A percentile compares a stretch with the other conserved stretches of the same genome.
These are phyloP conservation scores for Melieria picta DNA, from an alignment of 2,888 invertebrate species.

Conservation along the genomic window DNA sequence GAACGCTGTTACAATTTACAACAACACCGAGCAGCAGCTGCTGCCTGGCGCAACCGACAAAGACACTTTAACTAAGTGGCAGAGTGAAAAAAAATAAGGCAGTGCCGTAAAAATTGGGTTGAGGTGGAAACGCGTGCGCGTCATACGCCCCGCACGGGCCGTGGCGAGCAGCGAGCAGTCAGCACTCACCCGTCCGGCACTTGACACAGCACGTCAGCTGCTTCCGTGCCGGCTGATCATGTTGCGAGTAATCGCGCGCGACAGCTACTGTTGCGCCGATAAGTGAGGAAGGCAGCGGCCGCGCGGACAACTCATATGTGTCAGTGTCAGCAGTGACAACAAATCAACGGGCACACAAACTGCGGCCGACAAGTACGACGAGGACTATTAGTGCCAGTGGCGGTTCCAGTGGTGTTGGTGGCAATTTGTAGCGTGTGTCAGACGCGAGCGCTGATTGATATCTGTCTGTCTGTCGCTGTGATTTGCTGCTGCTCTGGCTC, in stretches of 20 bases:
- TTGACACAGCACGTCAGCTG: conserved; percentile 5
- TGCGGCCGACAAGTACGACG: not conserved
- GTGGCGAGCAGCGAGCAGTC: conserved; percentile 11
- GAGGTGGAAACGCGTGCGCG: conserved; percentile 5
- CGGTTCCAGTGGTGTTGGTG: not conserved
- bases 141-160: conserved; percentile 10
- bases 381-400: not conserved
- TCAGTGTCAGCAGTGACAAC: conserved; percentile 17
- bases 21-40: not conserved
- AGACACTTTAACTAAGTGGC: not conserved
- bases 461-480: not conserved
- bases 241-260: conserved; percentile 1
- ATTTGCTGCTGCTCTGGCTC: too few relatives aligned
- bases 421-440: conserved; percentile 41
- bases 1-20: too few relatives aligned
- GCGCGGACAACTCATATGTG: not conserved
- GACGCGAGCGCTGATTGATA: conserved; percentile 37
- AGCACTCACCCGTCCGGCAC: not conserved
- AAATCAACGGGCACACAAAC: not conserved
- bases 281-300: not conserved
- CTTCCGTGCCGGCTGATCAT: conserved; percentile 12
- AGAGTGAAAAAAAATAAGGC: too few relatives aligned
- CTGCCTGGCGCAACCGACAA: not conserved
- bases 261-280: not conserved
- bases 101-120: not conserved